Evolutionary conservation across 2,797 vertebrate species (phyloP), one percentile per base, ranked within the genome.

Genomic region (Champsocephalus gunnari): DNA sequence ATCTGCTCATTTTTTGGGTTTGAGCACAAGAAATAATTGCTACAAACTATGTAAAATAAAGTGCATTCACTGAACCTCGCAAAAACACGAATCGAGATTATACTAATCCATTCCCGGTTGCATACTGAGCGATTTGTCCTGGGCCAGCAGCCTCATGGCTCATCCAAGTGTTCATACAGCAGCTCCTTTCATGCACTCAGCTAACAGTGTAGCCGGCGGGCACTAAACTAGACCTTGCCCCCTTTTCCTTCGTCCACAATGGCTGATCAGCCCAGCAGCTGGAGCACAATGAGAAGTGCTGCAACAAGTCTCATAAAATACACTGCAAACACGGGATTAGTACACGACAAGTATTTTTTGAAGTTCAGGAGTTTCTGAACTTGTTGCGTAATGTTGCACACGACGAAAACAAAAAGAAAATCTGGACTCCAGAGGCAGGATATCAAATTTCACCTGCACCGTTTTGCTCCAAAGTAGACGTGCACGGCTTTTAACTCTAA

Each of bases 91-190:
- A 61, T 28, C 34, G 10, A 53, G 12, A 13, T 8, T 12, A 2
- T 13, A 38, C 50, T 66, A 80, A 67, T 81, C 69, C 74, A 63
- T 76, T 64, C 49, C 56, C 5, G 38, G 63, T 21, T 11, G 57
- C 59, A 60, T 16, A 21, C 43, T 24, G 69, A 49, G 38, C 21
- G 53, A 7, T 58, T 7, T 48, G 55, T 45, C 3, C 59, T 0
- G 59, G 48, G 38, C 34, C 61, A 45, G 60, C 78, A 51, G 73
- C 70, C 66, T 83, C 84, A 70, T 79, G 80, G 79, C 60, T 70
- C 80, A 59, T 48, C 45, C 70, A 59, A 73, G 4, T 1, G 44
- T 21, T 34, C 21, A 62, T 9, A 43, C 67, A 58, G 62, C 72
- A 44, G 58, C 6, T 55, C 28, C 69, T 57, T 55, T 78, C 61